Base-by-base conservation (phyloP, 2,797 vertebrate species). In the Diglossa cyanea region DNA sequence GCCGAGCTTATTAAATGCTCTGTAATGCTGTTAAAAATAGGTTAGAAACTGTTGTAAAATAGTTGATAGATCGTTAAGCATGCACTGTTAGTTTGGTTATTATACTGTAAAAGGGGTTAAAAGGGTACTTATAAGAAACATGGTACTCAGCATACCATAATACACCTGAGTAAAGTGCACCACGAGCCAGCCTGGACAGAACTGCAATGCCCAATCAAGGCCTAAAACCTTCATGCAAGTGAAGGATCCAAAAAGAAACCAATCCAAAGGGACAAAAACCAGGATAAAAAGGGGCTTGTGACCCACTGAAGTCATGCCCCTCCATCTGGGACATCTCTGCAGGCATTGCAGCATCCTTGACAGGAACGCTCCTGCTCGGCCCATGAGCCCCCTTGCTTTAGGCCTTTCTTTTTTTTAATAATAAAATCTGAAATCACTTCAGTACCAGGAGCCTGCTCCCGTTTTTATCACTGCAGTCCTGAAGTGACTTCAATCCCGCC, bases 311-410 rank as follows among this genome's bases (percentile, higher is more conserved):
- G n/a, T 35, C 1, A 1, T 55, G n/a, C n/a, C 21, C 14, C 21
- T 57, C 54, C n/a, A 57, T 57, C n/a, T 35, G 20, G 53, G 30
- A 33, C 54, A 35, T 35, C 5, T 1, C 10, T 5, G 3, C 54
- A 24, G 54, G 21, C 10, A 2, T 5, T 57, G n/a, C 21, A 17
- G 54, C 54, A 35, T 57, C 54, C 10, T 25, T 7, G 1, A 24
- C 1, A 2, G n/a, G 54, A 57, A 24, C 0, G 2, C 4, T 57
- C 7, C 54, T 35, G 54, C n/a, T 57, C 2, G 2, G 23, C 54
- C n/a, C 3, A 3, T 1, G 5, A 11, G 30, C 31, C 31, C 19
- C 21, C 15, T 35, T 35, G 21, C n/a, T 57, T 57, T 35, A 57
- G 23, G n/a, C n/a, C n/a, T 57, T 33, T 24, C 10, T n/a, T 16